Percentiles rank a stretch among this genome's conserved stretches.
These are phyloP conservation scores for Gisinianus flammeolus DNA, from an alignment of 2,888 invertebrate species.

Conservation along the genomic window DNA sequence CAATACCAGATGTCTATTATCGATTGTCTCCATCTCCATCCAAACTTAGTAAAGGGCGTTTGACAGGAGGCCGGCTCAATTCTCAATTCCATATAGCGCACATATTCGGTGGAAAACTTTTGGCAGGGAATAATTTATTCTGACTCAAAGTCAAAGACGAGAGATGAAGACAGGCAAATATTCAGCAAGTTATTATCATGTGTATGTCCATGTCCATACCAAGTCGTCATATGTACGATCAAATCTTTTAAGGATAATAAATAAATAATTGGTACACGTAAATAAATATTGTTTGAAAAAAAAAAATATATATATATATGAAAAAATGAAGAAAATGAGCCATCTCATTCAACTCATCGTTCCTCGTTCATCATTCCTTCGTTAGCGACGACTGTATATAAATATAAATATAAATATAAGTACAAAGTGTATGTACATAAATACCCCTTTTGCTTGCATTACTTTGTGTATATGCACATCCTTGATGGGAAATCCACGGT, in stretches of 20 bases:
- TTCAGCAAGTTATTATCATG: background rate
- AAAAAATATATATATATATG: background rate
- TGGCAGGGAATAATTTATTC: constrained; percentile 1
- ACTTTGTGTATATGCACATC: too few relatives aligned
- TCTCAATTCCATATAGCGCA: too few relatives aligned
- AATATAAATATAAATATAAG: too few relatives aligned
- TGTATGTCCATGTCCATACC: background rate
- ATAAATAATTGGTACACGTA: background rate
- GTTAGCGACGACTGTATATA: too few relatives aligned
- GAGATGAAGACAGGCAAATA: background rate
- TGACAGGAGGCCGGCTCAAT: background rate
- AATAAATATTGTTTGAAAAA: background rate
- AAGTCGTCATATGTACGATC: background rate
- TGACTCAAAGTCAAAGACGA: background rate
- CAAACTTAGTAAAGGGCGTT: background rate
- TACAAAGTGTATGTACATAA: too few relatives aligned
- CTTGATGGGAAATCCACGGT: too few relatives aligned
- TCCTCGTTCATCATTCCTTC: too few relatives aligned
- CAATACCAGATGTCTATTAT: background rate
- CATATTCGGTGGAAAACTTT: background rate
- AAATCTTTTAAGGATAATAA: background rate
- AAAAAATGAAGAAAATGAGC: background rate
- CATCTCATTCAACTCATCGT: too few relatives aligned
- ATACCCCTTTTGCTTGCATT: too few relatives aligned
- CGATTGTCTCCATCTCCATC: background rate